A percentile compares a stretch with the other conserved stretches of the same genome.
phyloP scores from a whole-genome alignment of 1,140 invertebrate genomes.

The Sitodiplosis mosellana region DNA sequence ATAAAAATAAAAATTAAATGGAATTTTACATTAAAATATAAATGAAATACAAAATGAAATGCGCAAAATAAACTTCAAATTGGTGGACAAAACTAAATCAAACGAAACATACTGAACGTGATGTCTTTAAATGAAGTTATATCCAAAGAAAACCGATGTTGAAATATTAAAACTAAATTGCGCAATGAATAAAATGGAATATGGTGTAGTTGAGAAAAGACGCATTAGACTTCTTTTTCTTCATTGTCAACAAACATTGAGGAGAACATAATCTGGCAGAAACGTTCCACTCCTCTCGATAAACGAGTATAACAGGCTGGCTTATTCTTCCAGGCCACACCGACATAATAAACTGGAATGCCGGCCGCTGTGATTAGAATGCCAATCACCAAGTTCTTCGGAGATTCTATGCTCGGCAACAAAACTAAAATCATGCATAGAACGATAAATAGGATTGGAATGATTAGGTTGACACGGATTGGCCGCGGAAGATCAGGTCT shows the following conservation, averaged over 20 bases:
- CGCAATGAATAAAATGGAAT: too few relatives aligned
- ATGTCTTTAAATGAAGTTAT: too few relatives aligned
- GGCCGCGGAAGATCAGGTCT: conserved; percentile 57
- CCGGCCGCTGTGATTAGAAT: conserved; percentile 67
- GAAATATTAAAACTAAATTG: too few relatives aligned
- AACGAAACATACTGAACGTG: too few relatives aligned
- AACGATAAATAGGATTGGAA: conserved; percentile 69
- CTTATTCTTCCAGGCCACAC: conserved; percentile 74
- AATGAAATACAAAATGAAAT: too few relatives aligned
- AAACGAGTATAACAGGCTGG: conserved; percentile 18
- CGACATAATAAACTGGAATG: conserved; percentile 78
- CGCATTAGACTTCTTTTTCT: neutral
- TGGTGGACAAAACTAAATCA: too few relatives aligned
- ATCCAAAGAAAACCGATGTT: too few relatives aligned
- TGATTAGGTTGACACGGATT: conserved; percentile 57
- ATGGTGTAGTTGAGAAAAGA: too few relatives aligned
- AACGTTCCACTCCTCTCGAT: conserved; percentile 14
- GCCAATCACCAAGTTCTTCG: conserved; percentile 67
- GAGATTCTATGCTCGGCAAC: conserved; percentile 57
- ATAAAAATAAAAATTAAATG: too few relatives aligned
- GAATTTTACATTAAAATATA: too few relatives aligned
- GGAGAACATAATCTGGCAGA: conserved; percentile 21
- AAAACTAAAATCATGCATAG: conserved; percentile 69
- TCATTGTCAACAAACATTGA: conserved; percentile 18
- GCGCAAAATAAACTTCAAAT: too few relatives aligned